Conservation (phyloP, 2,888 invertebrate genomes). For the Anthrax anthrax region DNA sequence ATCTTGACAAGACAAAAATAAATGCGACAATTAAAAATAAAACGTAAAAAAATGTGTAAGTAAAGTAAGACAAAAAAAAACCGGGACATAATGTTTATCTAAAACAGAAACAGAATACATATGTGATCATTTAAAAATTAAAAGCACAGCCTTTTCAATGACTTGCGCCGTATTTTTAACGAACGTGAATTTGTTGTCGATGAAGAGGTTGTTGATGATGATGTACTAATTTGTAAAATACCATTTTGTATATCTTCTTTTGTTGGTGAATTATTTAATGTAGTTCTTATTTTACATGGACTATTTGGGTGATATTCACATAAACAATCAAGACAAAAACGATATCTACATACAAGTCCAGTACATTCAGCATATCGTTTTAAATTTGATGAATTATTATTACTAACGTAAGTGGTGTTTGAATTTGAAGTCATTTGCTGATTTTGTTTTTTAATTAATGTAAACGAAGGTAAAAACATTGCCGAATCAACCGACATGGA, state of each 20-base stretch:
- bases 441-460: background rate
- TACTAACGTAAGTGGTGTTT: background rate
- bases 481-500: slow-evolving; percentile 8
- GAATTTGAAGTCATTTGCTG: background rate
- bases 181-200: background rate
- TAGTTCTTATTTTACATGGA: slow-evolving; percentile 19
- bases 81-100: no score
- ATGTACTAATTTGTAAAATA: background rate
- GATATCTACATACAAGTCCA: slow-evolving; percentile 17
- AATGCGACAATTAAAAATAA: no score
- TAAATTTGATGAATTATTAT: no score
- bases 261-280: slow-evolving; percentile 21
- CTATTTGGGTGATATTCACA: slow-evolving; percentile 22
- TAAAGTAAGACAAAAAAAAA: no score
- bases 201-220: background rate
- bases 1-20: no score
- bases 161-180: slow-evolving; percentile 6
- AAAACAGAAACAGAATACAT: no score
- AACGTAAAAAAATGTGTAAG: no score
- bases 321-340: slow-evolving; percentile 22
- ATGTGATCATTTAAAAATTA: no score
- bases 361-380: slow-evolving; percentile 6
- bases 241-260: slow-evolving; percentile 14
- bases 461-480: background rate
- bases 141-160: slow-evolving; percentile 10